Base-by-base conservation (phyloP, 2,113 vertebrate genomes). In the Eurypyga helias region DNA sequence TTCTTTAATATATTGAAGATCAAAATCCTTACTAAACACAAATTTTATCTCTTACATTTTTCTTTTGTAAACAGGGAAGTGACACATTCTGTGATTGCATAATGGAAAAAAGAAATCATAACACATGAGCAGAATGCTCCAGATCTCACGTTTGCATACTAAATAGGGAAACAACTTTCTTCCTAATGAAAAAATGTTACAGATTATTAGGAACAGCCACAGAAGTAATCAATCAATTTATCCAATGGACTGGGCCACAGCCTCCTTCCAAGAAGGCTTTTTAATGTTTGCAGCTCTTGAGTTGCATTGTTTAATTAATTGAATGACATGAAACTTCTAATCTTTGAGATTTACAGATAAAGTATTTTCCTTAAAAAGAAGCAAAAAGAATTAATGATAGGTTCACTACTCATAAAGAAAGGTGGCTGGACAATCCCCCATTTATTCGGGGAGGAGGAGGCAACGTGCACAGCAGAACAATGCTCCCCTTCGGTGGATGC, bases 111-210 rank as follows among this genome's bases (percentile, higher is more conserved):
- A 95, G 97, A 89, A 97, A 75, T 84, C 80, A 70, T 80, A 92
- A 75, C 90, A 96, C 87, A 92, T 66, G 85, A 71, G 81, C 89
- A 96, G 82, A 97, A 91, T 66, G 73, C 86, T 93, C 55, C 45
- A 19, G 80, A 92, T 69, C 77, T 94, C 92, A 91, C 43, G 57
- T 72, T 96, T 95, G 76, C 92, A 97, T 97, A 96, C 96, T 97
- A 94, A 98, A 97, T 89, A 97, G 95, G 71, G 90, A 83, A 97
- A 84, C 93, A 97, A 97, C 95, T 97, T 96, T 98, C 95, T 95
- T 78, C 93, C 93, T 96, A 95, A 97, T 97, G 96, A 97, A 97
- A 97, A 98, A 98, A 79, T 95, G 87, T 95, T 97, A 81, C 90
- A 93, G 96, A 93, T 95, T 96, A 96, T 97, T 97, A 95, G 91